Evolutionary conservation across 2,888 invertebrate species (phyloP).

Genomic region (Drosophila stalkeri): DNA sequence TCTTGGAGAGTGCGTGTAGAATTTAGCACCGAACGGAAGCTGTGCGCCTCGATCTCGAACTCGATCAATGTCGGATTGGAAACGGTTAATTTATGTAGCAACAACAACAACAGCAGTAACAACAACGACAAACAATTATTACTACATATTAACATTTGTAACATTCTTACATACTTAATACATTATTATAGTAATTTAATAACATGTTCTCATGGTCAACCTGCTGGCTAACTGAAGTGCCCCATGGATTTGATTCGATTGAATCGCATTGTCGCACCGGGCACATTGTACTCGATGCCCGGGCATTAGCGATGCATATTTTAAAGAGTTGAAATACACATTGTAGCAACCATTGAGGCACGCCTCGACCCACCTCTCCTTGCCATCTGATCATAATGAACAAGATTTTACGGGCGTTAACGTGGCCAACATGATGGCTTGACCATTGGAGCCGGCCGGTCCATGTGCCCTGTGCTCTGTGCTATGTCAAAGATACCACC

Average conservation of each 20-base stretch:
- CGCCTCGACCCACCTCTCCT: conserved; percentile 9
- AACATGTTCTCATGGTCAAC: conserved; percentile 85
- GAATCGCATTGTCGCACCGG: conserved; percentile 28
- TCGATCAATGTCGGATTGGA: conserved; percentile 43
- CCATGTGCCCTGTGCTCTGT: conserved; percentile 2
- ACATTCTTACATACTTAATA: conserved; percentile 82
- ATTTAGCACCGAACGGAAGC: conserved; percentile 47
- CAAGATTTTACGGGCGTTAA: conserved; percentile 70
- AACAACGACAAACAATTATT: conserved; percentile 69
- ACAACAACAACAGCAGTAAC: conserved; percentile 20
- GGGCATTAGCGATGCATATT: conserved; percentile 65
- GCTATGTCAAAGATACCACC: conserved; percentile 43
- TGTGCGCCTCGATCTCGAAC: conserved; percentile 14
- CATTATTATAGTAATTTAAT: conserved; percentile 82
- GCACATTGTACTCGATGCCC: conserved; percentile 34
- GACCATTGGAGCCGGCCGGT: conserved; percentile 11
- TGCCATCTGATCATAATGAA: conserved; percentile 66
- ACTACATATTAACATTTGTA: conserved; percentile 81
- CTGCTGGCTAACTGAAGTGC: conserved; percentile 58
- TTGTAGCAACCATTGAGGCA: conserved; percentile 39
- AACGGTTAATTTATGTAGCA: conserved; percentile 52
- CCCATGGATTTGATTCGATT: conserved; percentile 35
- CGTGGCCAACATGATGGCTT: conserved; percentile 52
- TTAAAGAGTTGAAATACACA: conserved; percentile 77
- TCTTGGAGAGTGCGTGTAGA: conserved; percentile 47